phyloP scores from a whole-genome alignment of 2,888 invertebrate species.

The Rhimphoctona megacephalus region DNA sequence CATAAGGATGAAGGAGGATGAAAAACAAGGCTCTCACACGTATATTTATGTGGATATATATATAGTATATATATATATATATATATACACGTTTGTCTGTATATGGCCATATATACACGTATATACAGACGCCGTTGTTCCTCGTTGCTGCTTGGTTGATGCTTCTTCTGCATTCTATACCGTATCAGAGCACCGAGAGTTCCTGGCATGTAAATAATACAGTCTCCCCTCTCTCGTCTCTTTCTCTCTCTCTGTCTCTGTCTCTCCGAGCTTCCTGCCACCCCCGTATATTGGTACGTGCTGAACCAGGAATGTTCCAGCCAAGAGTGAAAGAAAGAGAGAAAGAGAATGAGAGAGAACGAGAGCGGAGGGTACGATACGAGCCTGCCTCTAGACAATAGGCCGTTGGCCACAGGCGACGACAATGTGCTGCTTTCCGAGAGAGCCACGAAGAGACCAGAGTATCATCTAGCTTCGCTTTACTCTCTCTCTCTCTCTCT shows the following conservation, averaged over 20 bases:
- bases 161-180: constrained; percentile 54
- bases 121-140: constrained; percentile 10
- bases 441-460: constrained; percentile 57
- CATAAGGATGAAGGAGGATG: constrained; percentile 33
- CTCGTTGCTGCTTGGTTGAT: constrained; percentile 31
- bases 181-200: constrained; percentile 70
- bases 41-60: not conserved
- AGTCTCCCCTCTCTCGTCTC: constrained; percentile 53
- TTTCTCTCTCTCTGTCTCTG: constrained; percentile 32
- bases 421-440: constrained; percentile 74
- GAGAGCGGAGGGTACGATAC: constrained; percentile 51
- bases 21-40: constrained; percentile 31
- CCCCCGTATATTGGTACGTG: constrained; percentile 65
- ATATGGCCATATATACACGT: not conserved
- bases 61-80: not conserved
- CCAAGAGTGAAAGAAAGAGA: constrained; percentile 2
- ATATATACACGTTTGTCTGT: not conserved
- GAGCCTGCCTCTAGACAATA: constrained; percentile 77
- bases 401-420: constrained; percentile 81
- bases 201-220: constrained; percentile 79
- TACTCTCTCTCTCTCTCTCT: constrained; percentile 62
- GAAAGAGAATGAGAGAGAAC: not conserved
- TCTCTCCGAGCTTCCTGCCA: constrained; percentile 65
- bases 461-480: constrained; percentile 59
- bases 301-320: constrained; percentile 59